These are phyloP conservation scores for Astreopora myriophthalma DNA, from an alignment of 64 coral and sea anemone species.

Conservation along the genomic window DNA sequence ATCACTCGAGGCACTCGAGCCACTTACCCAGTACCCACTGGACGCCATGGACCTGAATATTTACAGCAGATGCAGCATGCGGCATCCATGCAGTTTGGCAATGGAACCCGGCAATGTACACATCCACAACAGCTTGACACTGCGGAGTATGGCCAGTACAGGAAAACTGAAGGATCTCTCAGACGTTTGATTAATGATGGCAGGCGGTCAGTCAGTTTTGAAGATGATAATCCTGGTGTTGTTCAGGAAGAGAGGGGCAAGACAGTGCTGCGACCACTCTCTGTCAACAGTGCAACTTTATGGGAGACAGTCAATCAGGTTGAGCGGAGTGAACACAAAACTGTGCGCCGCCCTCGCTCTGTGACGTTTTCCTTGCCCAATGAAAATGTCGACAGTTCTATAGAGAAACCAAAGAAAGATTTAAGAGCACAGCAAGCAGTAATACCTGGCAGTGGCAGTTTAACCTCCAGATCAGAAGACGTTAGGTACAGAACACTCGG, in stretches of 20 bases:
- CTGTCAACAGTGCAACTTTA: neutral
- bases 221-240: neutral
- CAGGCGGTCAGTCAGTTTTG: neutral
- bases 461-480: neutral
- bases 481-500: neutral
- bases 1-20: conserved; percentile 65
- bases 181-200: neutral
- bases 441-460: neutral
- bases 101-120: conserved; percentile 5
- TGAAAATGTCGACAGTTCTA: neutral
- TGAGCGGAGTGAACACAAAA: neutral
- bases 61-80: neutral
- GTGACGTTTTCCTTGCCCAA: neutral
- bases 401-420: neutral
- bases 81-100: conserved; percentile 45
- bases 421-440: neutral
- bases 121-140: neutral
- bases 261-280: neutral
- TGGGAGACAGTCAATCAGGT: neutral
- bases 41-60: neutral
- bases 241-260: neutral
- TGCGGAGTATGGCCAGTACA: conserved; percentile 11
- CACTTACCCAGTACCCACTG: conserved; percentile 65
- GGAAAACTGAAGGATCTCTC: neutral
- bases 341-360: conserved; percentile 30